phyloP scores from a whole-genome alignment of 2,113 vertebrate genomes.

The Spea multiplicata region DNA sequence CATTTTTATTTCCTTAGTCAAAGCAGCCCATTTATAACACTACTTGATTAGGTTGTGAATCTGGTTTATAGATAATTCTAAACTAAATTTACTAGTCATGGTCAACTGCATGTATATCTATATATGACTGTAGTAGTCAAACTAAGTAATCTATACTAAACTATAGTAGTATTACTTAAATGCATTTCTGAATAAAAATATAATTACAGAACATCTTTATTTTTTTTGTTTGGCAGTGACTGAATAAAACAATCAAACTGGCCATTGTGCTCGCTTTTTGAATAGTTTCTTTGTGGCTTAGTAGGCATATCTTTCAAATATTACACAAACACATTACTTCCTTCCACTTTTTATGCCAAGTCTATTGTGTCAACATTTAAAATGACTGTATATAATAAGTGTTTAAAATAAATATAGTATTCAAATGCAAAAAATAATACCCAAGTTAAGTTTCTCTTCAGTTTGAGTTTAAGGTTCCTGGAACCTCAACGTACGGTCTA shows the following conservation, averaged over 20 bases:
- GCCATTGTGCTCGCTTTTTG: slow-evolving; percentile 20
- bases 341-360: slow-evolving; percentile 57
- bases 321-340: slow-evolving; percentile 51
- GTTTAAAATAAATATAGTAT: not conserved
- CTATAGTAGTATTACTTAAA: not conserved
- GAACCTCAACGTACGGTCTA: no score
- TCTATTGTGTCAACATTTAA: slow-evolving; percentile 63
- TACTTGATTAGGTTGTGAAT: no score
- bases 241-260: slow-evolving; percentile 10
- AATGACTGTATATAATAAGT: slow-evolving; percentile 4
- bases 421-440: not conserved
- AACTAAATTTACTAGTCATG: no score
- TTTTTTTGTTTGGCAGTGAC: slow-evolving; percentile 21
- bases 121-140: no score
- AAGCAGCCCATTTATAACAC: no score
- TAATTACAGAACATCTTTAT: not conserved
- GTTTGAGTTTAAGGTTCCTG: no score
- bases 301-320: slow-evolving; percentile 19
- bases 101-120: no score
- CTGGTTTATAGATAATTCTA: no score
- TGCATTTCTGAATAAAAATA: slow-evolving; percentile 15
- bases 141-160: no score
- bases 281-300: slow-evolving; percentile 40
- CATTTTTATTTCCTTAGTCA: no score
- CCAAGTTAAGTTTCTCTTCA: not conserved